Base-by-base conservation (phyloP, 2,113 vertebrate genomes). In the Menidia beryllina region DNA sequence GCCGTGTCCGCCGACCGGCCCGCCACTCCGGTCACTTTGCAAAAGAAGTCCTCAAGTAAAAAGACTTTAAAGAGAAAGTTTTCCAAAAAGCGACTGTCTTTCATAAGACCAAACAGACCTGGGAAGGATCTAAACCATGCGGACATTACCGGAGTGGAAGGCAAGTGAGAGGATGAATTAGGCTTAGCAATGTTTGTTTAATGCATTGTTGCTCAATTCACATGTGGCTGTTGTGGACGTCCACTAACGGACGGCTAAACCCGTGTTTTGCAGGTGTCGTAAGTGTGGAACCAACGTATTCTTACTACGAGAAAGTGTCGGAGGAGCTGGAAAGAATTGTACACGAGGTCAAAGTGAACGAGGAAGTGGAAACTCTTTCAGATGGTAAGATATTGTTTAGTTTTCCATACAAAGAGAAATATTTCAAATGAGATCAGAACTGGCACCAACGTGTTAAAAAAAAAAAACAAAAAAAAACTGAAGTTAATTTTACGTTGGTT, bases 311-410 rank as follows among this genome's bases (percentile, higher is more conserved):
- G 72, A 93, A 92, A 43, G 70, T 94, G 55, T 88, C 94, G 19
- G 91, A 93, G 51, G 94, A 93, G 73, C 70, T 94, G 59, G 81
- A 93, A 24, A 92, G 81, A 69, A 94, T 94, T n/a, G 86, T 94
- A 20, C 79, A 90, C 2, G 92, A 94, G 77, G 90, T 93, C 0
- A 86, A 93, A 76, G 87, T 81, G 12, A 89, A 85, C 19, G 88
- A 91, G 58, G 82, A 90, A 66, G 75, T 9, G 21, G 9, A 23
- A 15, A 23, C 3, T 0, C 85, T 91, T 3, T 59, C 84, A 38
- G 78, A 93, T 49, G 93, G 91, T 91, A 62, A 76, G 75, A 47
- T 58, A 24, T 25, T 34, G 10, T 4, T 60, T 43, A 15, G 27
- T 3, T 17, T 26, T 59, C 9, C 11, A 15, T 14, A 15, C 6